Conservation (phyloP, 2,888 invertebrate species). For the Gerosis bhagava region DNA sequence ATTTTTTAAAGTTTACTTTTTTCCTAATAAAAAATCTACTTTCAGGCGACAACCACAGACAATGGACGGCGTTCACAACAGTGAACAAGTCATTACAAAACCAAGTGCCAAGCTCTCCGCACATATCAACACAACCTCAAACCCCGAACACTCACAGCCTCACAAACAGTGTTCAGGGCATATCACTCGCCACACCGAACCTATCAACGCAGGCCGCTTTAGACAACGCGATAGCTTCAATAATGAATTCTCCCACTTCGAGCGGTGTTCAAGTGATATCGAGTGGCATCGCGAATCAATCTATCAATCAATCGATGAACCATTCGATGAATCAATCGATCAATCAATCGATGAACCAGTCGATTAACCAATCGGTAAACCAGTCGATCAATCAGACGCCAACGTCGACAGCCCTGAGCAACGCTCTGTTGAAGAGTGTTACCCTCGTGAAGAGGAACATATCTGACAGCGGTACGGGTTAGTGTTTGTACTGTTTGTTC, state of each 20-base stretch:
- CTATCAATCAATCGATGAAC: constrained; percentile 15
- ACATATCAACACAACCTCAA: constrained; percentile 43
- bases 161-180: constrained; percentile 70
- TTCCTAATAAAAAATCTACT: too few relatives aligned
- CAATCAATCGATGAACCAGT: background rate
- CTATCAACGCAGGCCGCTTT: constrained; percentile 59
- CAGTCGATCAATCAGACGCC: constrained; percentile 35
- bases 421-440: constrained; percentile 64
- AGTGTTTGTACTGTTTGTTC: constrained; percentile 5
- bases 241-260: constrained; percentile 65
- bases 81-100: constrained; percentile 50
- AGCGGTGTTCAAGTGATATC: constrained; percentile 67
- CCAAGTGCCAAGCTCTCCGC: constrained; percentile 56
- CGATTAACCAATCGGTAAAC: constrained; percentile 3
- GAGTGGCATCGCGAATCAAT: constrained; percentile 53
- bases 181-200: constrained; percentile 60
- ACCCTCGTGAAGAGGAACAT: constrained; percentile 69
- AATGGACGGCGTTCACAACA: constrained; percentile 65
- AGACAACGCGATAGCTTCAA: constrained; percentile 70
- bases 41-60: constrained; percentile 64
- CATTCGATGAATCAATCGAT: background rate
- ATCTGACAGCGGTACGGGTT: constrained; percentile 63
- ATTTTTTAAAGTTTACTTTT: too few relatives aligned
- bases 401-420: constrained; percentile 47
- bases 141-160: constrained; percentile 57